Base-by-base conservation (phyloP, 2,113 vertebrate genomes). In the Mobula birostris region DNA sequence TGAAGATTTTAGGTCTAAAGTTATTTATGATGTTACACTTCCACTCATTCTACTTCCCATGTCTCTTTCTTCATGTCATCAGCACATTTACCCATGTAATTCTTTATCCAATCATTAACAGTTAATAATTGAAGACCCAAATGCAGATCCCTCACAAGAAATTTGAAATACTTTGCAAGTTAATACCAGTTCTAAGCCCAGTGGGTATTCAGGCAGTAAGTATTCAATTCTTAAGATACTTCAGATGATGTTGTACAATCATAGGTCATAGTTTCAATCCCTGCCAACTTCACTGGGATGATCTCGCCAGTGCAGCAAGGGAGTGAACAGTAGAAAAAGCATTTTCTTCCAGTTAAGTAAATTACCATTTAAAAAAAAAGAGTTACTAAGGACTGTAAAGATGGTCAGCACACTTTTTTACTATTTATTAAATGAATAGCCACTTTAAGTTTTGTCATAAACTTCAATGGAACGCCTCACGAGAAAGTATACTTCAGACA, bases 401-500 rank as follows among this genome's bases (percentile, higher is more conserved):
- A 70, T 70, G 68, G 72, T 93, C 9, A 74, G 68, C 68, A 93
- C 1, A 21, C 4, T 74, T 93, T 93, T 76, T 68, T 83, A 83
- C 36, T 68, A 70, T 93, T 93, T 93, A 93, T 93, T 93, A 93
- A 90, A 93, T 93, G 91, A 93, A 93, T 93, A 93, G 68, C 91
- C 91, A 93, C 68, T 70, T 93, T 93, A 66, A 66, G 85, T 90
- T 88, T 88, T 88, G 27, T 90, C 61, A 66, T n/a, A 90, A 90
- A 90, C 68, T 76, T 93, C 68, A 93, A 93, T 74, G 68, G 68
- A 70, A 56, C 74, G 40, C 66, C 91, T 76, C 91, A 93, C 36
- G 7, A 27, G 68, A 93, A 93, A 93, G 91, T 93, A 93, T 74
- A 93, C 70, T 93, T 93, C 91, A 93, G 70, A 56, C 48, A 72